Evolutionary conservation across 2,888 invertebrate species (phyloP).

Genomic region (Pocota personata): DNA sequence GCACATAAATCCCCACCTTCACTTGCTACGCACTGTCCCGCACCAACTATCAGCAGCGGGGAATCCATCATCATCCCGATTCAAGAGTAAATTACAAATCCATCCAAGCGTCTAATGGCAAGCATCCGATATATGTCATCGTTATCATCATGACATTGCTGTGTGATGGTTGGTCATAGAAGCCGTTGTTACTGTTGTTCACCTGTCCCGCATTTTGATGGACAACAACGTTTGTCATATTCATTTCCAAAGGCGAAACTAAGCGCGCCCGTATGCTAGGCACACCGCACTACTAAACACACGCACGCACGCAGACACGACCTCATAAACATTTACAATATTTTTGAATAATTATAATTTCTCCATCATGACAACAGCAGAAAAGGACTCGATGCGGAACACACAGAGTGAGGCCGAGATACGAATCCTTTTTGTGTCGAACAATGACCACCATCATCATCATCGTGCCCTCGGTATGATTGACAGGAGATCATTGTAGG

Average conservation of each 20-base stretch:
- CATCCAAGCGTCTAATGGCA: conserved; percentile 68
- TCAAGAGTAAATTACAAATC: conserved; percentile 72
- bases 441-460: conserved; percentile 60
- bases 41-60: conserved; percentile 13
- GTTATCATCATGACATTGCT: conserved; percentile 66
- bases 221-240: conserved; percentile 64
- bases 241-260: conserved; percentile 40
- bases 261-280: conserved; percentile 43
- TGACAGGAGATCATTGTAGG: conserved; percentile 73
- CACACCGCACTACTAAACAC: neutral
- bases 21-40: neutral
- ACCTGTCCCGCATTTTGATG: conserved; percentile 70
- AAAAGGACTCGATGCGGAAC: conserved; percentile 52
- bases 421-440: conserved; percentile 62
- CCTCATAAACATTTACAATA: conserved; percentile 68
- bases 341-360: conserved; percentile 73
- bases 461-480: conserved; percentile 46
- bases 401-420: neutral
- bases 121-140: conserved; percentile 71
- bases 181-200: conserved; percentile 40
- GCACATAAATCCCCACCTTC: neutral
- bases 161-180: conserved; percentile 49
- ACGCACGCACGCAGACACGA: conserved; percentile 2
- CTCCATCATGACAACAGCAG: conserved; percentile 60
- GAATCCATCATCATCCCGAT: conserved; percentile 63